Base-by-base conservation (phyloP, 2,888 invertebrate genomes). In the Caenorhabditis uteleia region DNA sequence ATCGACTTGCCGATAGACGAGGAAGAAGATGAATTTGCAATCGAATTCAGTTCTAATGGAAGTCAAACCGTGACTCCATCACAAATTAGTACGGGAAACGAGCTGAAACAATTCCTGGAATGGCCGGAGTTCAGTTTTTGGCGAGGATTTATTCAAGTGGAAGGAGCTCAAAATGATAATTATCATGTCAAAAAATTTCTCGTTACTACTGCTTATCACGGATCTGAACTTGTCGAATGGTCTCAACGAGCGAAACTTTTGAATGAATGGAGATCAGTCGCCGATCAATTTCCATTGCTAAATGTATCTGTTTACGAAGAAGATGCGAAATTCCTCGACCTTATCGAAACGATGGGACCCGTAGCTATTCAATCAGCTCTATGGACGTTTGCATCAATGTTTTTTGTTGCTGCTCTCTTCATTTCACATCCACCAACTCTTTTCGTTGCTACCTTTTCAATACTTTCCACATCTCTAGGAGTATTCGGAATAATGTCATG, bases 61-160 rank as follows among this genome's bases (percentile, higher is more conserved):
- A 44, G 59, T 45, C 59, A 56, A 39, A 47, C 53, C 3, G 51
- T 60, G 26, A 51, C 55, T 14, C 59, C 65, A n/a, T 42, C 57
- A 8, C 51, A 55, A 42, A 38, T 46, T n/a, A 56, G 55, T 16
- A 44, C 39, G 16, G 64, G 67, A 51, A 74, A 78, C 46, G 80
- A 82, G 45, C 27, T 82, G 44, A 53, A 62, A 33, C 71, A 78
- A 42, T 82, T 82, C 56, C 62, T 82, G 18, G 69, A 72, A 31
- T 82, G 82, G 82, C 82, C 82, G 5, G 82, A 82, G 46, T 82
- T 81, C 46, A 68, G 72, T 12, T 82, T 78, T 55, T 82, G 82
- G 82, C 73, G 70, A 25, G 82, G 82, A 26, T 82, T 82, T 58
- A 61, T 82, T 44, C 70, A 74, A 38, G 60, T 57, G 38, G 55